phyloP scores from a whole-genome alignment of 1,140 invertebrate species.

The Apis laboriosa region DNA sequence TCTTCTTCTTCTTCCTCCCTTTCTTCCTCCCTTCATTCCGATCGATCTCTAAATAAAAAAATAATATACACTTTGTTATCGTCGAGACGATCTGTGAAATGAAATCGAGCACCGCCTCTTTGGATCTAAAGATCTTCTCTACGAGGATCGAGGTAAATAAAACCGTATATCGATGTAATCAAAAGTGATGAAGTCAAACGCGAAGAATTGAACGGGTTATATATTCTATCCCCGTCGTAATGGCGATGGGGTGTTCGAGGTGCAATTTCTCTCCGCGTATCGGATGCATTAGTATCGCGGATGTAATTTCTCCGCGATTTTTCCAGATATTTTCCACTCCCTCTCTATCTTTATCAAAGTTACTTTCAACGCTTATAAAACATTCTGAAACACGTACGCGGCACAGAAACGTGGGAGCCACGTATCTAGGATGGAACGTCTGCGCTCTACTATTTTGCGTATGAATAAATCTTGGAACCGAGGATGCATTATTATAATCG shows the following conservation, averaged over 20 bases:
- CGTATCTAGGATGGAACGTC: background rate
- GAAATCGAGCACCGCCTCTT: background rate
- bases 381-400: too few species aligned
- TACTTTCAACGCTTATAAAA: background rate
- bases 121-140: too few species aligned
- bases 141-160: too few species aligned
- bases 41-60: background rate
- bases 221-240: constrained; percentile 24
- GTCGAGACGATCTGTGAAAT: background rate
- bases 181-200: too few species aligned
- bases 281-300: constrained; percentile 30
- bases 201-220: too few species aligned
- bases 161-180: too few species aligned
- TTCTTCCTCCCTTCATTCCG: too few species aligned
- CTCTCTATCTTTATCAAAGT: constrained; percentile 2
- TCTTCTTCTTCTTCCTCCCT: background rate
- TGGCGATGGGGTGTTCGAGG: constrained; percentile 6
- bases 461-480: background rate
- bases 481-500: constrained; percentile 16
- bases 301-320: constrained; percentile 25
- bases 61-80: background rate
- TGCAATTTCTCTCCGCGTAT: constrained; percentile 44
- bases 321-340: background rate
- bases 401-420: too few species aligned
- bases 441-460: background rate